These are phyloP conservation scores for Euplexia lucipara DNA, from an alignment of 2,888 invertebrate genomes.

Conservation along the genomic window DNA sequence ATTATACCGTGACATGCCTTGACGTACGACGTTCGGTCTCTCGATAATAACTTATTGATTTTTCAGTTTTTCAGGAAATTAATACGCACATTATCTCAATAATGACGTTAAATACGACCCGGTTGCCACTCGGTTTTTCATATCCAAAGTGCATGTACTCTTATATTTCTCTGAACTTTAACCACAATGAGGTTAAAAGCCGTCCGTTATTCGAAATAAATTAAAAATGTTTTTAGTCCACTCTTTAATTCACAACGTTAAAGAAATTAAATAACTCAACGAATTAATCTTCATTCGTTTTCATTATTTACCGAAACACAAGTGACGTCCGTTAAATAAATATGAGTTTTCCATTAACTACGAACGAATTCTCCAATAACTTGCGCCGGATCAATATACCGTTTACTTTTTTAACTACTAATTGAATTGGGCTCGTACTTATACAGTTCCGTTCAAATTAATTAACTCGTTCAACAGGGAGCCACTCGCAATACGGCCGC, in stretches of 20 bases:
- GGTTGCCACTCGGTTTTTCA: background rate
- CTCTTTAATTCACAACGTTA: background rate
- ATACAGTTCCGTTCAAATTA: slow-evolving; percentile 79
- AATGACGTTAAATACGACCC: background rate
- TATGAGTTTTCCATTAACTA: slow-evolving; percentile 60
- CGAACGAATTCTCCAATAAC: slow-evolving; percentile 59
- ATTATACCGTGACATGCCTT: slow-evolving; percentile 77
- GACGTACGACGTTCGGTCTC: slow-evolving; percentile 71
- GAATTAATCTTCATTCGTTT: slow-evolving; percentile 49
- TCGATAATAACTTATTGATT: slow-evolving; percentile 76
- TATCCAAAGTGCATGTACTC: background rate
- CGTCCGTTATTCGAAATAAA: too few species aligned
- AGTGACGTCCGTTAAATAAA: slow-evolving; percentile 54
- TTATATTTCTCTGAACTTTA: background rate
- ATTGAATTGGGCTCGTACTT: slow-evolving; percentile 80
- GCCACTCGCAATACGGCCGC: slow-evolving; percentile 66
- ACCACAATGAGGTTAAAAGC: background rate
- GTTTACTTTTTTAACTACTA: slow-evolving; percentile 81
- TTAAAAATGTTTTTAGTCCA: background rate
- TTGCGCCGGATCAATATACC: slow-evolving; percentile 69
- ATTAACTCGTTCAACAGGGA: slow-evolving; percentile 75
- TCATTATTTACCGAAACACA: slow-evolving; percentile 49
- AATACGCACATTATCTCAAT: slow-evolving; percentile 38
- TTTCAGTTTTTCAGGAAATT: slow-evolving; percentile 60
- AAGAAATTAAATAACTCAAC: slow-evolving; percentile 42